These are phyloP conservation scores for Ceriagrion tenellum DNA, from an alignment of 2,888 invertebrate species.

Conservation along the genomic window DNA sequence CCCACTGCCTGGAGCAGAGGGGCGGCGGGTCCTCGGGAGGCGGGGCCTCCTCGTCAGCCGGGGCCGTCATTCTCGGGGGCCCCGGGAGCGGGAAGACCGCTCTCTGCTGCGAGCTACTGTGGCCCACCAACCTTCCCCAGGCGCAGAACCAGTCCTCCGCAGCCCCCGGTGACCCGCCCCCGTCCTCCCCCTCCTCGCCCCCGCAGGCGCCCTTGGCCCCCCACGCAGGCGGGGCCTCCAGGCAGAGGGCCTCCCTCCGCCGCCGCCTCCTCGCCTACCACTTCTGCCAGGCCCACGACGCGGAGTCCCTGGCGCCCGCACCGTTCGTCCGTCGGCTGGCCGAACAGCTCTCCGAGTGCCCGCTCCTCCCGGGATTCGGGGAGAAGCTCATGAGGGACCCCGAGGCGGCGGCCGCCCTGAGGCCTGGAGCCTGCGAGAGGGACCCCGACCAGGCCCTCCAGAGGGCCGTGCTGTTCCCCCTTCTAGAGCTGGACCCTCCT, in stretches of 20 bases:
- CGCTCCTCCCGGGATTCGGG: conserved; percentile 82
- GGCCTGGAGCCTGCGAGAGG: conserved; percentile 89
- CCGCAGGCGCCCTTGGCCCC: background rate
- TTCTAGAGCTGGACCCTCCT: conserved; percentile 92
- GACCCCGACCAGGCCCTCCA: conserved; percentile 96
- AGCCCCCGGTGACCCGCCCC: conserved; percentile 5
- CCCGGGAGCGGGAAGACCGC: conserved; percentile 98
- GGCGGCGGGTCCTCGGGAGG: conserved; percentile 86
- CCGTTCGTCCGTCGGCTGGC: conserved; percentile 92
- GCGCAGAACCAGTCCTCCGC: conserved; percentile 34
- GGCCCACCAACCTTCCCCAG: conserved; percentile 79
- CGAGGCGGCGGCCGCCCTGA: conserved; percentile 89
- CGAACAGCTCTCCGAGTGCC: conserved; percentile 86
- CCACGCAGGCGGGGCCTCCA: conserved; percentile 81
- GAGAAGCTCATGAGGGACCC: conserved; percentile 90
- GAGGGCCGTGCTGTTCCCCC: conserved; percentile 91
- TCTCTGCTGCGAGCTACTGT: conserved; percentile 88
- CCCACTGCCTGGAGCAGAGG: conserved; percentile 93
- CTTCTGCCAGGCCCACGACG: conserved; percentile 91
- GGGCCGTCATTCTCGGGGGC: conserved; percentile 93
- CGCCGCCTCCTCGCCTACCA: conserved; percentile 91
- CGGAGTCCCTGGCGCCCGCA: conserved; percentile 90
- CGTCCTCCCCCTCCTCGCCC: conserved; percentile 48
- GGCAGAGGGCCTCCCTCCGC: conserved; percentile 87
- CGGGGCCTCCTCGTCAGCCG: conserved; percentile 87